Evolutionary conservation across 2,113 vertebrate species (phyloP).

Genomic region (Solea senegalensis): DNA sequence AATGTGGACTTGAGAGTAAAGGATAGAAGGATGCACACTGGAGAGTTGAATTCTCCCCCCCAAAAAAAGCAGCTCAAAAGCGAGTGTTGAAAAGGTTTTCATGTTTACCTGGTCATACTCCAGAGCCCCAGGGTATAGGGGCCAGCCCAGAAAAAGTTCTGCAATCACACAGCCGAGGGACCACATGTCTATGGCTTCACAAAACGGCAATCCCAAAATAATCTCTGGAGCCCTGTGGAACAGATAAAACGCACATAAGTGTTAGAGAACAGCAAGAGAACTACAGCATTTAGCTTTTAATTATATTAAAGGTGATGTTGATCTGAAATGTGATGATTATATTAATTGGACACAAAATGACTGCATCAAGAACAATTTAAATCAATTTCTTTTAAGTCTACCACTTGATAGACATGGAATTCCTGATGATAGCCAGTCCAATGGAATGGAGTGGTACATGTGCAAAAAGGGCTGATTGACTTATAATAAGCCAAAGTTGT

Average conservation of each 20-base stretch:
- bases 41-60: background rate
- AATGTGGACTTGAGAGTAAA: slow-evolving; percentile 21
- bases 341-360: background rate
- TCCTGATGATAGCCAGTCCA: slow-evolving; percentile 19
- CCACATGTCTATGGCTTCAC: slow-evolving; percentile 99
- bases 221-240: slow-evolving; percentile 96
- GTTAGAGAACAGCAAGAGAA: slow-evolving; percentile 8
- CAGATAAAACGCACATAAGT: slow-evolving; percentile 42
- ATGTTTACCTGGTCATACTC: slow-evolving; percentile 97
- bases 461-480: slow-evolving; percentile 28
- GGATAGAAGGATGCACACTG: background rate
- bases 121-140: slow-evolving; percentile 97
- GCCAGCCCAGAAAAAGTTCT: slow-evolving; percentile 98
- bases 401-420: background rate
- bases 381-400: background rate
- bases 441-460: slow-evolving; percentile 25
- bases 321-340: background rate
- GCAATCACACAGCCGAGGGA: slow-evolving; percentile 98
- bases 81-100: slow-evolving; percentile 33
- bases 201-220: slow-evolving; percentile 99
- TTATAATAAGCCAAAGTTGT: slow-evolving; percentile 32
- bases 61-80: slow-evolving; percentile 6
- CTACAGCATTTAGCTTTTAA: background rate
- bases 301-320: background rate
- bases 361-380: background rate